A percentile compares a stretch with the other conserved stretches of the same genome.
Evolutionary conservation across 2,113 vertebrate genomes (phyloP).

Genomic region (Microcebus ravelobensis): DNA sequence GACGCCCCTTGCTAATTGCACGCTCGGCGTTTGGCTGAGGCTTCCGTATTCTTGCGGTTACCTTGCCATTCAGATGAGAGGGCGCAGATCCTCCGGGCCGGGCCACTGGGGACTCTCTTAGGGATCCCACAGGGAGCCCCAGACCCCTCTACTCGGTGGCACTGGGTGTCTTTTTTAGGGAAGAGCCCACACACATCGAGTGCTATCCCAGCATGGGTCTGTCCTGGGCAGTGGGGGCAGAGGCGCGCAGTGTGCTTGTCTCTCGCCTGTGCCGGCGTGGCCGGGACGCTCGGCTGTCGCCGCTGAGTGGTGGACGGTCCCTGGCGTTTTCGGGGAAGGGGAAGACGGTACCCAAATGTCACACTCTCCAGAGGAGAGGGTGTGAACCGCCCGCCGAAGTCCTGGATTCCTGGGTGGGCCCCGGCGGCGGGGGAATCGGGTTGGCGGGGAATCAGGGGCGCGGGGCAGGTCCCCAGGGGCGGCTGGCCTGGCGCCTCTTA

Average conservation of each 20-base stretch:
- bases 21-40: not conserved
- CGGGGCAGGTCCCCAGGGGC: accelerated
- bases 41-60: not conserved
- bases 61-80: not conserved
- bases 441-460: not conserved
- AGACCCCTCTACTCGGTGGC: no score
- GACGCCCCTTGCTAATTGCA: not conserved
- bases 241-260: not conserved
- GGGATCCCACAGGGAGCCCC: not conserved
- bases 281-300: not conserved
- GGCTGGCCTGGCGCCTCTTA: not conserved
- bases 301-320: accelerated
- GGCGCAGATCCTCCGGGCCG: not conserved
- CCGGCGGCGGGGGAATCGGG: accelerated
- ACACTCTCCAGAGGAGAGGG: not conserved
- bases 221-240: not conserved
- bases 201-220: not conserved
- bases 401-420: not conserved
- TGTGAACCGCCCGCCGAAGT: not conserved
- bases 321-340: not conserved
- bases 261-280: not conserved
- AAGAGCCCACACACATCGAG: not conserved
- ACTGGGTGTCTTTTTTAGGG: not conserved
- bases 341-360: not conserved
- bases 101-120: not conserved